Base-by-base conservation (phyloP, 2,797 vertebrate genomes). In the Botia almorhae region DNA sequence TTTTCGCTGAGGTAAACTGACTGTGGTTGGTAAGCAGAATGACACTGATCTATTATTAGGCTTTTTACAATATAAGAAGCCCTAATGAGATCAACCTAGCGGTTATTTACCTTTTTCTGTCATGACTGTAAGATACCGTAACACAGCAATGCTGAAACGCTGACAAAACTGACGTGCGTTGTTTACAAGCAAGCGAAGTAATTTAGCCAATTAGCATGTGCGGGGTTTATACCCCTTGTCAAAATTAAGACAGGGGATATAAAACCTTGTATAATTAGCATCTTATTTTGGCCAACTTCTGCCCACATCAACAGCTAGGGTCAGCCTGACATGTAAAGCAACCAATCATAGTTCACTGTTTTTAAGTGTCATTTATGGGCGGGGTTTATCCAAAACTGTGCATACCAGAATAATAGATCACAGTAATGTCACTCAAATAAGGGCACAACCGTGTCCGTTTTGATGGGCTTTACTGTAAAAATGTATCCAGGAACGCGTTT, bases 51-150 rank as follows among this genome's bases (percentile, higher is more conserved):
- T 78, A 29, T 71, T 71, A 50, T 63, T 71, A 23, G 68, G n/a
- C 48, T 53, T 61, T 51, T 51, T 50, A 43, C 50, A 76, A 53
- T 65, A 39, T 17, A 23, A 63, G 23, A 29, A 64, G 61, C 2
- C 67, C n/a, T 70, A 60, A 78, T 70, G 39, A 69, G 67, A 78
- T 36, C 12, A 78, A 78, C 70, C 17, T 58, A 14, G 64, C 26
- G 26, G 70, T 51, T 61, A 70, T 39, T 70, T 33, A 23, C 39
- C 50, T 78, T 21, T 23, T 33, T 12, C 67, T 7, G 67, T 61
- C n/a, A 61, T 61, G 17, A 14, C 26, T 61, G 43, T 23, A 48
- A 78, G 55, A n/a, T 61, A 70, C 4, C 53, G 23, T 33, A 77
- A 69, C 11, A 26, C 14, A 29, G 19, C 21, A 46, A 13, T 4